phyloP scores from a whole-genome alignment of 2,797 vertebrate genomes.

The Melopsittacus undulatus region DNA sequence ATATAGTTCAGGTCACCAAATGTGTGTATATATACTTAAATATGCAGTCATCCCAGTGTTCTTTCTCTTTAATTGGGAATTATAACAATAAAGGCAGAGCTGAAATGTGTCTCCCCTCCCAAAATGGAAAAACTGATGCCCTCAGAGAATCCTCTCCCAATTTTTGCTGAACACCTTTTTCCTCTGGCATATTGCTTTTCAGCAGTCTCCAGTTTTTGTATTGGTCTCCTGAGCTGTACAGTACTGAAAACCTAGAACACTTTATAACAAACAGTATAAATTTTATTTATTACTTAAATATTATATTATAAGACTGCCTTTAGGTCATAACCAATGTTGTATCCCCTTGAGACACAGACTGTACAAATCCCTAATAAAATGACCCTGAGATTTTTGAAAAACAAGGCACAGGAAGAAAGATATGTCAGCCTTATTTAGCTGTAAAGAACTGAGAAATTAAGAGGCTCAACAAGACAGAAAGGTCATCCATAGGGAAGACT shows the following conservation, averaged over 20 bases:
- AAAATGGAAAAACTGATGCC: background rate
- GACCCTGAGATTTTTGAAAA: background rate
- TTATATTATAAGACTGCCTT: background rate
- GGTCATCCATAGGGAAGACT: background rate
- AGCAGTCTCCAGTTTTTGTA: background rate
- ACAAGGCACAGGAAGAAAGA: background rate
- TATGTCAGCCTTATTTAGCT: background rate
- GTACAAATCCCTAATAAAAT: background rate
- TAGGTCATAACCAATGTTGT: background rate
- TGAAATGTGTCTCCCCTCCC: background rate
- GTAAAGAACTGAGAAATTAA: background rate
- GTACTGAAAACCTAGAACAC: background rate
- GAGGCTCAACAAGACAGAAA: background rate
- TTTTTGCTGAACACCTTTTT: background rate
- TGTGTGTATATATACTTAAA: fast-evolving
- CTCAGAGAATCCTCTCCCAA: background rate
- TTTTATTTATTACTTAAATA: background rate
- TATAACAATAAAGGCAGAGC: background rate
- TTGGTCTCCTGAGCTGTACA: background rate
- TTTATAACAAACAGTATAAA: background rate
- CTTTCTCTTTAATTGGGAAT: background rate
- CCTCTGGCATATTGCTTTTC: background rate
- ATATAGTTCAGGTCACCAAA: background rate
- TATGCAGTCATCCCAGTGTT: background rate
- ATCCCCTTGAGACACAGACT: fast-evolving